These are phyloP conservation scores for Anoplolepis gracilipes DNA, from an alignment of 1,140 invertebrate genomes.

Conservation along the genomic window DNA sequence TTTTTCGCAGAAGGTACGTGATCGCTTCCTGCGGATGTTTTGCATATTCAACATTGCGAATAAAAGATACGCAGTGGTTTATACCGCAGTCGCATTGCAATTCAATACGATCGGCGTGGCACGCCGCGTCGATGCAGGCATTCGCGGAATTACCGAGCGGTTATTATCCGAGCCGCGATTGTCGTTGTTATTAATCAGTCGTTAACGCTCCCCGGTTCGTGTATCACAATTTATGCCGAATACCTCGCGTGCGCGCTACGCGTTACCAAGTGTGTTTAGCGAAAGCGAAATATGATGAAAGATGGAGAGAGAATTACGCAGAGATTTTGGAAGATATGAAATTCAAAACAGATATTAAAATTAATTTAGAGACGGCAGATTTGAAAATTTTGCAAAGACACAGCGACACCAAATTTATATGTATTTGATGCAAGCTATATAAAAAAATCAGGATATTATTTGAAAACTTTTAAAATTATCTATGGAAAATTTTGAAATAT, in stretches of 20 bases:
- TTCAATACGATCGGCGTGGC: conserved; percentile 52
- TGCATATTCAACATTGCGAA: conserved; percentile 38
- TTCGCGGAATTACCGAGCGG: conserved; percentile 61
- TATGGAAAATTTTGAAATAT: not conserved
- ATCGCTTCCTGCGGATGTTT: conserved; percentile 40
- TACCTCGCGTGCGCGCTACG: conserved; percentile 13
- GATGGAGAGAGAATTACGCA: not conserved
- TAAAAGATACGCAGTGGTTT: conserved; percentile 36
- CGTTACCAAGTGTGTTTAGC: not conserved
- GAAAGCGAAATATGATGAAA: conserved; percentile 29
- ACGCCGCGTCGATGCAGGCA: conserved; percentile 30
- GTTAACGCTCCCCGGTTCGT: conserved; percentile 46
- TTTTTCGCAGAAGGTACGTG: conserved; percentile 37
- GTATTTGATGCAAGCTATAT: no score
- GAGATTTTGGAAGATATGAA: conserved; percentile 5
- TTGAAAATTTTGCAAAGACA: not conserved
- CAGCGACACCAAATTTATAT: not conserved
- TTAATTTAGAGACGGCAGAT: not conserved
- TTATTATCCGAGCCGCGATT: conserved; percentile 54
- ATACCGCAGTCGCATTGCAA: conserved; percentile 1
- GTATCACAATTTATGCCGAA: conserved; percentile 45
- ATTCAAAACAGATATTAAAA: conserved; percentile 10
- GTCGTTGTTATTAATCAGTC: conserved; percentile 61
- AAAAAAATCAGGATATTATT: no score
- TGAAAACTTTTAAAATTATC: no score